Evolutionary conservation across 2,888 invertebrate genomes (phyloP).

Genomic region (Yponomeuta cagnagella): DNA sequence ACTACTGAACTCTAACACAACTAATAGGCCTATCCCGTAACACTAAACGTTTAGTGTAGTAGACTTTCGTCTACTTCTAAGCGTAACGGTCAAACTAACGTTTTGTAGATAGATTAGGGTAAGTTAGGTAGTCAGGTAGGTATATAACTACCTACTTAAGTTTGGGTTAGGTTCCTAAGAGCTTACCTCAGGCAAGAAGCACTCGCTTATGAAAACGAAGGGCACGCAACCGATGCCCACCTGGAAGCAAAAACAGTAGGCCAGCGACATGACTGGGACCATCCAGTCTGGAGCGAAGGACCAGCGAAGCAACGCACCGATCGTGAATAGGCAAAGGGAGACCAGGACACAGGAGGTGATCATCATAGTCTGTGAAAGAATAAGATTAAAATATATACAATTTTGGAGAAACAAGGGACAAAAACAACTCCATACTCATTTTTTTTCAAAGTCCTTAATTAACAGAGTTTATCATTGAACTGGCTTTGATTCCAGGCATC

Average conservation of each 20-base stretch:
- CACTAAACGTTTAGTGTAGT: too few relatives aligned
- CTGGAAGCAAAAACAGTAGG: constrained; percentile 38
- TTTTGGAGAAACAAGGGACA: not conserved
- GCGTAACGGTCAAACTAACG: too few relatives aligned
- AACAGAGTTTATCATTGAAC: too few relatives aligned
- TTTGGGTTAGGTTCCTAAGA: not conserved
- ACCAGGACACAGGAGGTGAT: constrained; percentile 28
- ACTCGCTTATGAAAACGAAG: constrained; percentile 33
- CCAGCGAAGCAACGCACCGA: constrained; percentile 36
- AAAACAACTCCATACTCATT: too few relatives aligned
- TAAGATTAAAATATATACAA: too few relatives aligned
- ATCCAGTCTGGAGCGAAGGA: constrained; percentile 38
- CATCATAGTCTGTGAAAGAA: constrained; percentile 32
- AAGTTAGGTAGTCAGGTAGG: not conserved
- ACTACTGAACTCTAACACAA: too few relatives aligned
- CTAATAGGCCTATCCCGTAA: too few relatives aligned
- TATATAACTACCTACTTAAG: too few relatives aligned
- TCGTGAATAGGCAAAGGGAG: constrained; percentile 27
- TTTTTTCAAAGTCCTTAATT: too few relatives aligned
- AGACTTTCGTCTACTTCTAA: too few relatives aligned
- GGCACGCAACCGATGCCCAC: constrained; percentile 42
- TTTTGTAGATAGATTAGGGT: not conserved
- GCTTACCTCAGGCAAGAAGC: constrained; percentile 33
- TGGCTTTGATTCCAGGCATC: too few relatives aligned
- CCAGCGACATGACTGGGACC: constrained; percentile 36